Evolutionary conservation across 2,797 vertebrate species (phyloP).

Genomic region (Natrix natrix): DNA sequence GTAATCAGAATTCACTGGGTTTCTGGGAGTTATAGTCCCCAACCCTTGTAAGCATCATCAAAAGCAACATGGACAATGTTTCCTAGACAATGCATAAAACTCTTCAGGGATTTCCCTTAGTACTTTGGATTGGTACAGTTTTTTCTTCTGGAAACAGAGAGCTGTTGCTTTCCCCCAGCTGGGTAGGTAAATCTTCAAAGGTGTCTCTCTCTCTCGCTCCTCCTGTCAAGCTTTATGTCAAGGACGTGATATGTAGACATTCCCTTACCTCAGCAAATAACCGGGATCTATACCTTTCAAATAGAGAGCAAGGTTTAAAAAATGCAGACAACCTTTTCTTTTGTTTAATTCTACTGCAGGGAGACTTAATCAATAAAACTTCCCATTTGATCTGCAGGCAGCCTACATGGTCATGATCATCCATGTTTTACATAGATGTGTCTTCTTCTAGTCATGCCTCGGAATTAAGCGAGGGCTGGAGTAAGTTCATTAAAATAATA

Average conservation of each 20-base stretch:
- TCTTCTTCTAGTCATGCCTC: conserved; percentile 26
- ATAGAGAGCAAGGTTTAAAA: conserved; percentile 48
- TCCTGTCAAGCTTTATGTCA: conserved; percentile 43
- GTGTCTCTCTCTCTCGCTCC: conserved; percentile 8
- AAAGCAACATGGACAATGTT: neutral
- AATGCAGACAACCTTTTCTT: conserved; percentile 28
- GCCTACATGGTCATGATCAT: conserved; percentile 25
- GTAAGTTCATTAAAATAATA: conserved; percentile 35
- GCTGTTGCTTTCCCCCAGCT: neutral
- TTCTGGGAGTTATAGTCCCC: neutral
- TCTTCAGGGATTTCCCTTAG: conserved; percentile 1
- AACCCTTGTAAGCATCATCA: neutral
- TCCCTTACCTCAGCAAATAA: conserved; percentile 59
- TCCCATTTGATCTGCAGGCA: conserved; percentile 53
- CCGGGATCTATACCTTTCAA: conserved; percentile 53
- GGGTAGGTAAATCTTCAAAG: conserved; percentile 55
- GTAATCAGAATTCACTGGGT: neutral
- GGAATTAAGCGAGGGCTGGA: conserved; percentile 34
- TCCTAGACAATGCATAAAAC: neutral
- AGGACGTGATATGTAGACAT: conserved; percentile 41
- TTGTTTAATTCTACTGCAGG: conserved; percentile 21
- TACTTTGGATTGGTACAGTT: conserved; percentile 8
- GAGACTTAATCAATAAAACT: conserved; percentile 59
- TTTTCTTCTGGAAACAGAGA: conserved; percentile 22
- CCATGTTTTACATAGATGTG: neutral